Evolutionary conservation across 2,797 vertebrate genomes (phyloP).

Genomic region (Poecilia picta): DNA sequence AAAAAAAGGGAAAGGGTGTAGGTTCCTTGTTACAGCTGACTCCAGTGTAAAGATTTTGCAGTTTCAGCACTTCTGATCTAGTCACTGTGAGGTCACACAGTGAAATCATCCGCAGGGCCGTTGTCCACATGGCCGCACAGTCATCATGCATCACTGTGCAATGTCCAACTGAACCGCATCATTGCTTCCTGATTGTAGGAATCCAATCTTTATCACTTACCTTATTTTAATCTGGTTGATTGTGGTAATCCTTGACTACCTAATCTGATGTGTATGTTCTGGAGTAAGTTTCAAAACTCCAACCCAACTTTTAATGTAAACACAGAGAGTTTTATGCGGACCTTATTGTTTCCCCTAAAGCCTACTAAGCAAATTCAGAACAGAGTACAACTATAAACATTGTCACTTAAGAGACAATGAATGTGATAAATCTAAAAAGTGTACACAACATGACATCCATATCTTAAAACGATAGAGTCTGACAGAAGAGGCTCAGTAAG

Average conservation of each 20-base stretch:
- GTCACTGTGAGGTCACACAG: conserved; percentile 60
- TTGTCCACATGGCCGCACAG: conserved; percentile 41
- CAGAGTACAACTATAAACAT: background rate
- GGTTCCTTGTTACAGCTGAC: conserved; percentile 62
- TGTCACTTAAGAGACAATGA: background rate
- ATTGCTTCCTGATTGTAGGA: conserved; percentile 27
- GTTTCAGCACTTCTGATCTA: conserved; percentile 54
- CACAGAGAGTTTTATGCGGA: background rate
- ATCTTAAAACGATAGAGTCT: background rate
- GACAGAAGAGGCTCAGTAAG: background rate
- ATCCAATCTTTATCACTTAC: conserved; percentile 11
- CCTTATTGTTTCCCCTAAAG: background rate
- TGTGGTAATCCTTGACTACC: background rate
- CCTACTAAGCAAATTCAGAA: background rate
- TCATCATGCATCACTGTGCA: conserved; percentile 54
- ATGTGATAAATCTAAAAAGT: background rate
- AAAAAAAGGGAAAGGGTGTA: conserved; percentile 58
- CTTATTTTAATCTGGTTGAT: conserved; percentile 2
- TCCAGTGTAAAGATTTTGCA: conserved; percentile 66
- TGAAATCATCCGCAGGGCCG: conserved; percentile 55
- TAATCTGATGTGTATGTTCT: background rate
- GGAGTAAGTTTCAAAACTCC: background rate
- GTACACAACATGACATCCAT: background rate
- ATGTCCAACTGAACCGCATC: conserved; percentile 34
- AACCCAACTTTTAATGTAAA: background rate